Evolutionary conservation across 37 sponge, comb jelly and placozoan genomes (phyloP).

Genomic region (Ephydatia muelleri): DNA sequence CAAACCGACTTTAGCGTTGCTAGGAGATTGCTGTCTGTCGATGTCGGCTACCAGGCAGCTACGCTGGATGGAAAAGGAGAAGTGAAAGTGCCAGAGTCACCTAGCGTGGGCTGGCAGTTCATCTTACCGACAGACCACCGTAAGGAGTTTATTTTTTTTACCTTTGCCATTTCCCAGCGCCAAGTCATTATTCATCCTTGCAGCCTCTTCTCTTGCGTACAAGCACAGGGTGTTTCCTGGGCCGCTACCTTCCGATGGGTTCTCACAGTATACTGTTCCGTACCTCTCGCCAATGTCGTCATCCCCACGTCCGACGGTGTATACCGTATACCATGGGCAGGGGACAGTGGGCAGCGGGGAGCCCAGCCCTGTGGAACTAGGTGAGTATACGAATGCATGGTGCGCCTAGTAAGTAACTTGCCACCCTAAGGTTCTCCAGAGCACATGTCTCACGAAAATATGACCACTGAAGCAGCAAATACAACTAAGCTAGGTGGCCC

Average conservation of each 20-base stretch:
- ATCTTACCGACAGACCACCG: conserved; percentile 31
- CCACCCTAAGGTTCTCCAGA: neutral
- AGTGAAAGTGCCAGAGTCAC: neutral
- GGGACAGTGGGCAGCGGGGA: neutral
- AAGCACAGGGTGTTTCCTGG: neutral
- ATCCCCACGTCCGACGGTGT: neutral
- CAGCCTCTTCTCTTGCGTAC: neutral
- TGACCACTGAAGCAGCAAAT: neutral
- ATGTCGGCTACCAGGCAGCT: neutral
- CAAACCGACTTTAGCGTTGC: conserved; percentile 58
- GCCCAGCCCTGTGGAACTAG: neutral
- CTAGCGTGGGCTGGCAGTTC: conserved; percentile 35
- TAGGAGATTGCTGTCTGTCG: conserved; percentile 25
- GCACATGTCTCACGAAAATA: neutral
- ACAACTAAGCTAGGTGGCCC: neutral
- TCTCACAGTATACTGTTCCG: neutral
- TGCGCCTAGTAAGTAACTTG: neutral
- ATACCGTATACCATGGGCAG: neutral
- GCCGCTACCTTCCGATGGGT: neutral
- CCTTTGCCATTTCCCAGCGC: neutral
- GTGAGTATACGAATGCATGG: too few relatives aligned
- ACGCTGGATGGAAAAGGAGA: neutral
- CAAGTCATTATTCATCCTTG: neutral
- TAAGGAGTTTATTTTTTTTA: neutral
- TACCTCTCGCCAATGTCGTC: neutral